Percentiles rank a stretch among this genome's conserved stretches.
Evolutionary conservation across 2,888 invertebrate species (phyloP).

Genomic region (Dryocosmus kuriphilus): DNA sequence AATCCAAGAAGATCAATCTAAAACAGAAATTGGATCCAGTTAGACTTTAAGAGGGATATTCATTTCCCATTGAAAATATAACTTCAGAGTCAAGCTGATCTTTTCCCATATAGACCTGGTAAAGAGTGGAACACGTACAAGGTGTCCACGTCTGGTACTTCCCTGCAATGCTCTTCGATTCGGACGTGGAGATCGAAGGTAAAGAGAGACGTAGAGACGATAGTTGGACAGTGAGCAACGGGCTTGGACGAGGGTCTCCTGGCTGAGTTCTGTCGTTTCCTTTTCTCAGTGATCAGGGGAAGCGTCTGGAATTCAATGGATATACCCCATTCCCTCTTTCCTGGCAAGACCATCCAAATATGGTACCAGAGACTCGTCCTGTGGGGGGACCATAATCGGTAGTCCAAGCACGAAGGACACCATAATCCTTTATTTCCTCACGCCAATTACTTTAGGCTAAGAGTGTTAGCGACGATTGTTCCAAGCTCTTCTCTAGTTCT

Average conservation of each 20-base stretch:
- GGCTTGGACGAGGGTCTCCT: conserved; percentile 65
- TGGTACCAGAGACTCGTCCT: conserved; percentile 57
- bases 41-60: conserved; percentile 4
- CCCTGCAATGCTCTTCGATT: conserved; percentile 55
- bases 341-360: conserved; percentile 60
- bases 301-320: conserved; percentile 66
- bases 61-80: not conserved
- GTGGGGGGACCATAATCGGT: conserved; percentile 61
- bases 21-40: not conserved
- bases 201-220: conserved; percentile 70
- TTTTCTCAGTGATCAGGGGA: conserved; percentile 53
- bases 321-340: conserved; percentile 56
- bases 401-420: conserved; percentile 51
- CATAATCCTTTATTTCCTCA: conserved; percentile 26
- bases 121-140: conserved; percentile 47
- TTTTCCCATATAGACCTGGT: conserved; percentile 6
- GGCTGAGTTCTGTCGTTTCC: conserved; percentile 59
- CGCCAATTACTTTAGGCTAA: conserved; percentile 20
- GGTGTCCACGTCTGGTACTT: conserved; percentile 62
- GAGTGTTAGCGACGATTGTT: conserved; percentile 13
- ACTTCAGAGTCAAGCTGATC: not conserved
- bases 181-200: conserved; percentile 54
- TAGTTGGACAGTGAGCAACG: conserved; percentile 70
- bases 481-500: not conserved
- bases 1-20: not conserved